Conservation (phyloP, 2,113 vertebrate species). For the Ailurus styani region DNA sequence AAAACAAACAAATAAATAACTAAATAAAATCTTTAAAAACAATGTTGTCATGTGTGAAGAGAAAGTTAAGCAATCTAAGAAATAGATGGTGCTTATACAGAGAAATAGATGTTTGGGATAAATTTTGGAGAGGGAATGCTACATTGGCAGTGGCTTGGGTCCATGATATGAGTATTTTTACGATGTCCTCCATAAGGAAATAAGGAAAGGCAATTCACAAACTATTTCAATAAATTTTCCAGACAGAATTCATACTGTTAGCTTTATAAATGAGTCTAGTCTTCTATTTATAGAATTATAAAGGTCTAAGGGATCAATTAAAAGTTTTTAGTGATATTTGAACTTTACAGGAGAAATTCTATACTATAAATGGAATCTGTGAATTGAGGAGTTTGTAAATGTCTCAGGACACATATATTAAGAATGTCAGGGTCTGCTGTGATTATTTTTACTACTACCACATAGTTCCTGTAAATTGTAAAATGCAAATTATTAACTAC, state of each 20-base stretch:
- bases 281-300: constrained; percentile 52
- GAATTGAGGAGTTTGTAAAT: constrained; percentile 34
- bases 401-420: not conserved
- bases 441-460: constrained; percentile 17
- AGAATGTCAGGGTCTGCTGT: not conserved
- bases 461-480: not conserved
- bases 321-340: constrained; percentile 14
- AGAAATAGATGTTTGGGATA: not conserved
- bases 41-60: not conserved
- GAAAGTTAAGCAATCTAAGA: not conserved
- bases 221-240: constrained; percentile 44
- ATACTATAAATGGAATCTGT: constrained; percentile 9
- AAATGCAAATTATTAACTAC: not conserved
- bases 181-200: not conserved
- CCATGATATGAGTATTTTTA: constrained; percentile 1
- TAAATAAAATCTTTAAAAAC: not conserved
- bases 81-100: not conserved
- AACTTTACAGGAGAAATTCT: constrained; percentile 41
- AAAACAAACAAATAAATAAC: not conserved
- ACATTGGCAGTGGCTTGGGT: not conserved
- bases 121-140: not conserved
- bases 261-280: constrained; percentile 53
- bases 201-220: constrained; percentile 40
- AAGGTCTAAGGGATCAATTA: constrained; percentile 20
- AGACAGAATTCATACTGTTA: constrained; percentile 52